These are phyloP conservation scores for Psilopogon haemacephalus DNA, from an alignment of 2,113 vertebrate genomes.

Conservation along the genomic window DNA sequence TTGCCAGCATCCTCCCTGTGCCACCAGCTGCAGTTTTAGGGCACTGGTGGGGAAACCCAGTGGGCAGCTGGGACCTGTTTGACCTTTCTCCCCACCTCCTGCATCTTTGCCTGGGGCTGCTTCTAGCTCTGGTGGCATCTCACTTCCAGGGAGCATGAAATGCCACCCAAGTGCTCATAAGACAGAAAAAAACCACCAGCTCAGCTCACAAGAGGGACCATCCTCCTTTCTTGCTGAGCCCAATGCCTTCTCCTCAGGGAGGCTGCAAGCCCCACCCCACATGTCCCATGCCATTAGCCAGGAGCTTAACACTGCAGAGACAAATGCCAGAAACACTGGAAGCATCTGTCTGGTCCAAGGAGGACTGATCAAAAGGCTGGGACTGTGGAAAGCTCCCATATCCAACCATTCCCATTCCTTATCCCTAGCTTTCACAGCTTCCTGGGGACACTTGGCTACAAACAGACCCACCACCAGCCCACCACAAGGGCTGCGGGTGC, in stretches of 20 bases:
- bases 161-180: accelerated
- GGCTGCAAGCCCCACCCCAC: background rate
- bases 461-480: accelerated
- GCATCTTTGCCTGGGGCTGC: background rate
- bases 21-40: background rate
- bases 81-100: background rate
- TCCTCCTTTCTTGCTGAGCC: background rate
- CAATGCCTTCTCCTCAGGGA: accelerated
- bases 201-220: background rate
- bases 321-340: background rate
- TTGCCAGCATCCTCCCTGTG: background rate
- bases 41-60: background rate
- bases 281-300: accelerated
- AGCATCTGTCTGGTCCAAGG: background rate
- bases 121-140: accelerated
- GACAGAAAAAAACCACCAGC: background rate
- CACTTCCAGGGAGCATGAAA: background rate
- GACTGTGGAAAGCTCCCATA: background rate
- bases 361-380: background rate
- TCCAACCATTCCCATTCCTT: background rate
- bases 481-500: background rate
- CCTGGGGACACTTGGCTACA: accelerated
- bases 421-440: background rate
- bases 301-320: accelerated
- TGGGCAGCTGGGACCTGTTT: background rate